Base-by-base conservation (phyloP, 2,888 invertebrate species). In the Apoda limacodes region DNA sequence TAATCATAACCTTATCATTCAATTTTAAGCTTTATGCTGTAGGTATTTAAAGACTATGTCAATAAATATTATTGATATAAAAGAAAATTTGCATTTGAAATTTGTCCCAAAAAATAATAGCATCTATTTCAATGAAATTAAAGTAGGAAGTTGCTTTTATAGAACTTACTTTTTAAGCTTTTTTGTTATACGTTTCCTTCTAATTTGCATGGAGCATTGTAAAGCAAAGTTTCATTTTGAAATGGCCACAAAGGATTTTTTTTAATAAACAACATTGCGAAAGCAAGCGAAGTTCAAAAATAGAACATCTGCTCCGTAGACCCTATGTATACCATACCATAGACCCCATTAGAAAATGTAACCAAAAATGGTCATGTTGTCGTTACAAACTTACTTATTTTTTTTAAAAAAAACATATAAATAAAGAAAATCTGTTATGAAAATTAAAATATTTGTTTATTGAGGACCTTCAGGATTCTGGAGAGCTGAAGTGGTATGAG, bases 121-220 rank as follows among this genome's bases (percentile, higher is more conserved):
- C 45, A 41, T 46, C 58, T 2, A 25, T 34, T 5, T n/a, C 11
- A 21, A 50, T 61, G 71, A 48, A 47, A 65, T 52, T 45, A 38
- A 52, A 41, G 50, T 52, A 63, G 21, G 53, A 40, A 30, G 42
- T 36, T 35, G 28, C 30, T 33, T 32, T 5, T 6, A 26, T 35
- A 39, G 29, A 35, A 36, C 45, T 47, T 59, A 50, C n/a, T n/a
- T n/a, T n/a, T n/a, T n/a, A 17, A 17, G 39, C 37, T 51, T 15
- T 60, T 64, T 39, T 38, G 28, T 30, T 30, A 40, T 39, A 39
- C 36, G 36, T 44, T 43, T 40, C 44, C 43, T 54, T 59, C 75
- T 78, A 78, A 80, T 80, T 80, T 80, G 78, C 80, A 80, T 80
- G 71, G 64, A 55, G 66, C 63, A 67, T 78, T 78, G 74, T 76